phyloP scores from a whole-genome alignment of 2,113 vertebrate species.

The Diphyllodes magnificus region DNA sequence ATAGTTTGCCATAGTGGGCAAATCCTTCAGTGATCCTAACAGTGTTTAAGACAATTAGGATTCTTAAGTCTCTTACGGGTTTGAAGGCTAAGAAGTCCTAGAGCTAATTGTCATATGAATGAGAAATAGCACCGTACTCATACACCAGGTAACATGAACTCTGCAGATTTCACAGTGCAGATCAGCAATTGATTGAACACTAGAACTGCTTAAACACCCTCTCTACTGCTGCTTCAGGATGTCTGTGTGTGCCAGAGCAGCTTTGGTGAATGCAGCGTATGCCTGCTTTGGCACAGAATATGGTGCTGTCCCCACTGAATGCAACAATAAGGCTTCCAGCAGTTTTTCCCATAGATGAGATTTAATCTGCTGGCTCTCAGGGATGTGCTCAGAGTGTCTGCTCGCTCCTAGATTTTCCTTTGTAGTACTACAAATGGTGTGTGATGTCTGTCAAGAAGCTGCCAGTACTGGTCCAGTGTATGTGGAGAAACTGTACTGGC shows the following conservation, averaged over 20 bases:
- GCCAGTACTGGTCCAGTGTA: not conserved
- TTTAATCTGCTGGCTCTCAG: not conserved
- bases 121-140: fast-evolving
- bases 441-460: not conserved
- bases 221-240: not conserved
- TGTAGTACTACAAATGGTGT: not conserved
- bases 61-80: not conserved
- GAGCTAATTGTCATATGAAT: not conserved
- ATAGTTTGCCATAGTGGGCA: not conserved
- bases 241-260: not conserved
- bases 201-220: not conserved
- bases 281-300: not conserved
- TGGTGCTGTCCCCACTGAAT: not conserved
- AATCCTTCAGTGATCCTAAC: not conserved
- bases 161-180: not conserved
- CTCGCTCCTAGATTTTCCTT: not conserved
- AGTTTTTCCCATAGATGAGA: not conserved
- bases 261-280: fast-evolving
- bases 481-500: not conserved
- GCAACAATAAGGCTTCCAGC: not conserved
- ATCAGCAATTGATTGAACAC: not conserved
- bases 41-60: not conserved
- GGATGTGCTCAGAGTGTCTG: not conserved
- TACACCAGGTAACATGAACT: not conserved
- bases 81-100: not conserved